Percentiles rank a stretch among this genome's conserved stretches.
Conservation (phyloP, 2,888 invertebrate genomes). For the Malthinus flaveolus region DNA sequence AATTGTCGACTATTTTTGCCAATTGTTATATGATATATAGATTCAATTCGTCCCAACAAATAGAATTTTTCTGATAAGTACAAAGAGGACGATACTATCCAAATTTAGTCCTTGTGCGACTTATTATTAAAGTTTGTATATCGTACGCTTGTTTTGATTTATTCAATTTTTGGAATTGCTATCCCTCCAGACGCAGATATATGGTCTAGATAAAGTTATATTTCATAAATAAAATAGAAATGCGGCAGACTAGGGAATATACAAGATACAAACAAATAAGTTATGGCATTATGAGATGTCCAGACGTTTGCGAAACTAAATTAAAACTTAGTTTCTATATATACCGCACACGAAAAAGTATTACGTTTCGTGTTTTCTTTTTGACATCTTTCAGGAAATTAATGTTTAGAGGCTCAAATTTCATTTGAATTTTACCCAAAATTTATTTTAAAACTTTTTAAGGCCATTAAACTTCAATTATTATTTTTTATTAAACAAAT, state of each 20-base stretch:
- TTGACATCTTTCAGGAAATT: conserved; percentile 27
- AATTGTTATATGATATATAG: conserved; percentile 51
- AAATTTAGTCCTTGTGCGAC: conserved; percentile 29
- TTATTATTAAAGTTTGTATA: conserved; percentile 16
- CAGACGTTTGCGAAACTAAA: conserved; percentile 33
- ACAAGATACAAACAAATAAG: conserved; percentile 32
- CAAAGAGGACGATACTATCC: conserved; percentile 8
- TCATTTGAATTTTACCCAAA: conserved; percentile 1
- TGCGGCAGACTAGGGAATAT: conserved; percentile 29
- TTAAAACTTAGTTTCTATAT: conserved; percentile 35
- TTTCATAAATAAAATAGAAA: conserved; percentile 39
- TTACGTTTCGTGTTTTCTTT: conserved; percentile 16
- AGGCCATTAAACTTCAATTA: background rate
- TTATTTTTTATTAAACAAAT: too few relatives aligned
- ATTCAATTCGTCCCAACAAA: conserved; percentile 54
- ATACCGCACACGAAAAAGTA: background rate
- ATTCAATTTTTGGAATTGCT: conserved; percentile 50
- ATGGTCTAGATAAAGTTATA: conserved; percentile 46
- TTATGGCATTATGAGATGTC: conserved; percentile 34
- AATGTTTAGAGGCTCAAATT: conserved; percentile 23
- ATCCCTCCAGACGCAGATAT: conserved; percentile 45
- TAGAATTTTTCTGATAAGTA: conserved; percentile 52
- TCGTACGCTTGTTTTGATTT: conserved; percentile 42
- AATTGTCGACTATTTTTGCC: conserved; percentile 40
- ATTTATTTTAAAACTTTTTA: conserved; percentile 3